Percentiles rank a stretch among this genome's conserved stretches.
Evolutionary conservation across 1,140 invertebrate genomes (phyloP).

Genomic region (Ctenoplectra terminalis): DNA sequence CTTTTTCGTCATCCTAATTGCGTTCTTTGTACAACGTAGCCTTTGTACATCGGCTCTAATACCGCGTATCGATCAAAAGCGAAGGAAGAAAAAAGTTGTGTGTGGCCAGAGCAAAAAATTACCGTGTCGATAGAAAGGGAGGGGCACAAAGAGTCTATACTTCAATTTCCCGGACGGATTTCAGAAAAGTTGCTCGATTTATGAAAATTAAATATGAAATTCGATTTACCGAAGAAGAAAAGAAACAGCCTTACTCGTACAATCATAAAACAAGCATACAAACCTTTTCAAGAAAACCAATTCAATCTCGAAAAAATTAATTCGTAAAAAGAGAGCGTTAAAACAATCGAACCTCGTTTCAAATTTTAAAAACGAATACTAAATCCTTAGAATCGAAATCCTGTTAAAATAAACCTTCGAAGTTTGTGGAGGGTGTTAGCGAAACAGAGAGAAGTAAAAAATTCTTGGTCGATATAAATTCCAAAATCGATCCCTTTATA

Average conservation of each 20-base stretch:
- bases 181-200: background rate
- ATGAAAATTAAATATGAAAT: too few species aligned
- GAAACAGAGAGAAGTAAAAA: too few species aligned
- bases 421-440: too few species aligned
- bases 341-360: background rate
- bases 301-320: background rate
- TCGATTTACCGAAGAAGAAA: too few species aligned
- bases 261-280: too few species aligned
- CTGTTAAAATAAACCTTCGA: too few species aligned
- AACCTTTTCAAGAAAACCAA: too few species aligned
- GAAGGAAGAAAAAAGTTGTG: background rate
- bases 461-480: too few species aligned
- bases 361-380: background rate
- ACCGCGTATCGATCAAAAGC: conserved; percentile 24
- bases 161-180: background rate
- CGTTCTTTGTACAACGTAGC: conserved; percentile 14
- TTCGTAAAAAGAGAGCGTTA: too few species aligned
- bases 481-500: too few species aligned
- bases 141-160: background rate
- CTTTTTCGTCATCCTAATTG: background rate
- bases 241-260: background rate
- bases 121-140: background rate
- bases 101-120: background rate
- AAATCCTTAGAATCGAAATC: too few species aligned
- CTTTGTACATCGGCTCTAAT: conserved; percentile 14